Percentiles rank a stretch among this genome's conserved stretches.
phyloP scores from a whole-genome alignment of 2,113 vertebrate genomes.

The Neodon shergylaensis region DNA sequence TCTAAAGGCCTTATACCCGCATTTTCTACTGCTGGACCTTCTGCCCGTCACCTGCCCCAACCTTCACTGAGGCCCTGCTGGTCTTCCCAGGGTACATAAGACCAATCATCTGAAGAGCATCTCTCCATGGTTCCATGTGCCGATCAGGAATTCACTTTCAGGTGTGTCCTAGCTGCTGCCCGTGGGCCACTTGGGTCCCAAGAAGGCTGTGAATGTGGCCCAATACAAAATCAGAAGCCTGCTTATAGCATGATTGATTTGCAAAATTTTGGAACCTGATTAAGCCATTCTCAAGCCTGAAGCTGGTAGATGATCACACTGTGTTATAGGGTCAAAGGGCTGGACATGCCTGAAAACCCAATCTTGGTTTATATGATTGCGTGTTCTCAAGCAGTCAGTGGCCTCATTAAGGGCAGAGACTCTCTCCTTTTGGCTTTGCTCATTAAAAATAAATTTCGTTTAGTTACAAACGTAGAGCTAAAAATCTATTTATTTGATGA shows the following conservation, averaged over 20 bases:
- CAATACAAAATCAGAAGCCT: not conserved
- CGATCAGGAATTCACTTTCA: not conserved
- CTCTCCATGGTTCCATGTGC: not conserved
- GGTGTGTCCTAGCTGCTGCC: not conserved
- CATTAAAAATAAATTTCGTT: not conserved
- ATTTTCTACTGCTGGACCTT: not conserved
- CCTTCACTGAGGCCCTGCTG: not conserved
- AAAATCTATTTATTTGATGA: not conserved
- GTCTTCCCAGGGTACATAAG: not conserved
- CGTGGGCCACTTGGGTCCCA: not conserved
- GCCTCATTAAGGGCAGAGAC: not conserved
- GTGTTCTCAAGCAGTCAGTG: constrained; percentile 16
- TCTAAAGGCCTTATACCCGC: not conserved
- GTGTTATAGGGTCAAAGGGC: not conserved
- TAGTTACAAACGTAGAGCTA: not conserved
- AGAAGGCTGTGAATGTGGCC: not conserved
- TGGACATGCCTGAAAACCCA: not conserved
- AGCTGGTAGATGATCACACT: not conserved
- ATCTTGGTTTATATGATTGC: not conserved
- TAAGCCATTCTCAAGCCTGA: not conserved
- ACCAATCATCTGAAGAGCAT: not conserved
- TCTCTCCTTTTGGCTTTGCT: not conserved
- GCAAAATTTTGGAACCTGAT: not conserved
- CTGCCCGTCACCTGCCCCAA: not conserved
- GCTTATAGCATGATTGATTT: not conserved